Conservation (phyloP, 2,797 vertebrate species). For the Enteromius paludinosus region DNA sequence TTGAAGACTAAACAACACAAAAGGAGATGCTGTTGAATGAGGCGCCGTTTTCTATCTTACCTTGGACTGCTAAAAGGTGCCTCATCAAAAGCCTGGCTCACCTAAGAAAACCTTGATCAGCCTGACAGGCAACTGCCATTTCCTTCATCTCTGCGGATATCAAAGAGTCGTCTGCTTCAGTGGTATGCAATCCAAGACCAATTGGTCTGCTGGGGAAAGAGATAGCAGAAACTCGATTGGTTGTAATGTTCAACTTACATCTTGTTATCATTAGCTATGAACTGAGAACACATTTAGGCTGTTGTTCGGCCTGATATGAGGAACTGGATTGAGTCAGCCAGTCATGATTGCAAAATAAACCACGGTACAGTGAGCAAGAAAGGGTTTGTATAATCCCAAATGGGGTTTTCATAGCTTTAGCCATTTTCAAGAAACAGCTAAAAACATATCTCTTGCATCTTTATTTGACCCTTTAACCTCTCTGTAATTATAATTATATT, state of each 20-base stretch:
- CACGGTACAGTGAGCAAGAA: neutral
- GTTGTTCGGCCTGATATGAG: neutral
- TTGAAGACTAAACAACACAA: constrained; percentile 27
- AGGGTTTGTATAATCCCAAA: neutral
- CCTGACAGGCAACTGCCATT: constrained; percentile 32
- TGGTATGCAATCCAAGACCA: neutral
- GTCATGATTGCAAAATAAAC: constrained; percentile 2
- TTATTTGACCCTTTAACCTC: too few species aligned
- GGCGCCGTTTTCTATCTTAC: constrained; percentile 33
- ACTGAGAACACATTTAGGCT: neutral
- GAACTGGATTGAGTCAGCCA: neutral
- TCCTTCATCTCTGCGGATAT: constrained; percentile 51
- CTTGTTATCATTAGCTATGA: constrained; percentile 4
- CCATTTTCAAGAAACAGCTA: too few species aligned
- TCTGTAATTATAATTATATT: too few species aligned
- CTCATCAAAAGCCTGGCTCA: constrained; percentile 46
- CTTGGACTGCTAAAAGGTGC: constrained; percentile 37
- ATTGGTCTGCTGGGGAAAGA: constrained; percentile 1
- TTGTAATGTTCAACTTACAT: neutral
- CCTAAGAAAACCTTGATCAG: constrained; percentile 52
- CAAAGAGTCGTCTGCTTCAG: constrained; percentile 43
- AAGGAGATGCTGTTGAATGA: constrained; percentile 41
- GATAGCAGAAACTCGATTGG: constrained; percentile 5
- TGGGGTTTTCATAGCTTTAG: neutral
- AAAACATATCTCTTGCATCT: too few species aligned